Evolutionary conservation across 1,140 invertebrate species (phyloP).

Genomic region (Nephila pilipes): DNA sequence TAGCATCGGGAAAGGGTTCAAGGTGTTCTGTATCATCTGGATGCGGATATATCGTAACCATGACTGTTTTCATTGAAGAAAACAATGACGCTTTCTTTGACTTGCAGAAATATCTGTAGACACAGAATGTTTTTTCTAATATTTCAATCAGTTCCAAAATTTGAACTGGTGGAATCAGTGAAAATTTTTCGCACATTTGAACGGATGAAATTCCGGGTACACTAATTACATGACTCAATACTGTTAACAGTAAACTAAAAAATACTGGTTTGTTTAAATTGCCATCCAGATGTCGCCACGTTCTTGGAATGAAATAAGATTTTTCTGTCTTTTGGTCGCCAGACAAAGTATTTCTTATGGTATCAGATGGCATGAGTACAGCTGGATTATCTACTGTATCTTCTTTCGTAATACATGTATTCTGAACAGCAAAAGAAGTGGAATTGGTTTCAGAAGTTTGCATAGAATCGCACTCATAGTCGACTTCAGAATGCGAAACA

Average conservation of each 20-base stretch:
- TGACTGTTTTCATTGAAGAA: background rate
- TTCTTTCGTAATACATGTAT: too few relatives aligned
- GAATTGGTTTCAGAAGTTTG: too few relatives aligned
- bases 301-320: constrained; percentile 80
- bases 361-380: background rate
- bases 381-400: background rate
- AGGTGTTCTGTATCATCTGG: constrained; percentile 56
- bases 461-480: background rate
- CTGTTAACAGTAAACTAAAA: constrained; percentile 23
- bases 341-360: background rate
- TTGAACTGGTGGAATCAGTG: constrained; percentile 80
- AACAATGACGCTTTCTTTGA: constrained; percentile 12
- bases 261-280: constrained; percentile 86
- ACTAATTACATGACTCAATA: constrained; percentile 50
- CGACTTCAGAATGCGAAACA: background rate
- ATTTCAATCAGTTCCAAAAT: constrained; percentile 81
- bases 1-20: constrained; percentile 45
- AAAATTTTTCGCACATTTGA: constrained; percentile 77
- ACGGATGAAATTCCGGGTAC: constrained; percentile 83
- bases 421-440: background rate
- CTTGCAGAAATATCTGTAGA: constrained; percentile 57
- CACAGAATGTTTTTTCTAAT: constrained; percentile 82
- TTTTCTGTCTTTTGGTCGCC: background rate
- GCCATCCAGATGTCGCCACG: constrained; percentile 90
- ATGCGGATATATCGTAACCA: background rate